Evolutionary conservation across 2,888 invertebrate species (phyloP), one percentile per base, ranked within the genome.

Genomic region (Cataglyphis albicans): DNA sequence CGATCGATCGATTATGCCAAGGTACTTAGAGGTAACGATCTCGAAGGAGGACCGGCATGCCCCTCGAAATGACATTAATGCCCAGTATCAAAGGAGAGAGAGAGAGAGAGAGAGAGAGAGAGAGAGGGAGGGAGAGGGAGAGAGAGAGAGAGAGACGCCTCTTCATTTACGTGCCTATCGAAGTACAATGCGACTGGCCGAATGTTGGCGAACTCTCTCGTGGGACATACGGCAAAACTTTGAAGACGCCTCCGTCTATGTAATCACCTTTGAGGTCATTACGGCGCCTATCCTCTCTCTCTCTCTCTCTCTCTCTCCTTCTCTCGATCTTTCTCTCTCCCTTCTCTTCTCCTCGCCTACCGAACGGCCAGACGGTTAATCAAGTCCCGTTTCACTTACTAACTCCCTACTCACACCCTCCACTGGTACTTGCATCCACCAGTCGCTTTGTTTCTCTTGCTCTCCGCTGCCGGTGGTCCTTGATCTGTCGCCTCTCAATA

Each of bases 381-480:
- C 86, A 87, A 86, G 84, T 81, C 87, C 87, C 87, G 85, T 88
- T 89, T 89, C 87, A 89, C 87, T 89, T 88, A 85, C 84, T 70
- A 85, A 85, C 82, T 76, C 64, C 25, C 44, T 18, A 21, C 57
- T 38, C 32, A 7, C 48, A 52, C 29, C 21, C 25, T 15, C 63
- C 7, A n/a, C 64, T 78, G 18, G 48, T 70, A 68, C 41, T 38
- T 57, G 52, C 63, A 81, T 6, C 59, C 21, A 64, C 15, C 65
- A 12, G 32, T 4, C 72, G 35, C 29, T 78, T 68, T n/a, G 55
- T 52, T 59, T 70, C 52, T 64, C 78, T 67, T 52, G 44, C 52
- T 78, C 70, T 75, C 52, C 78, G 61, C 73, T 65, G 32, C 21
- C 21, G 15, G 10, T 35, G 55, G 59, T 48, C 21, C 81, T 82